Base-by-base conservation (phyloP, 2,797 vertebrate genomes). In the Hydrolagus colliei region DNA sequence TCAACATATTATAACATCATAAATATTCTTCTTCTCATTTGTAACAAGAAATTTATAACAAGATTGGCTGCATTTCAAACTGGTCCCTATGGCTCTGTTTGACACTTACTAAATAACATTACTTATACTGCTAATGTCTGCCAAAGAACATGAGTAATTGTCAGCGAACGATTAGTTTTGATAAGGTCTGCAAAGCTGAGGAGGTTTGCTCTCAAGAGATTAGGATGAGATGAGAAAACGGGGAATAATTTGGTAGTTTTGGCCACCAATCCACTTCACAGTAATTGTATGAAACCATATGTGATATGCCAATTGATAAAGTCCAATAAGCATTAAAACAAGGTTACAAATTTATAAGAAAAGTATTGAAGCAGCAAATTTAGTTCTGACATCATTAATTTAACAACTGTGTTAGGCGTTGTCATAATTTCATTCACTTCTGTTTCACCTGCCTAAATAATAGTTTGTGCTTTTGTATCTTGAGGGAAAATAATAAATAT, bases 91-190 rank as follows among this genome's bases (percentile, higher is more conserved):
- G 7, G 71, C 82, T 72, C 62, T 87, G 41, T 87, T 75, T 87
- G 86, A 86, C 3, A 80, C 63, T 86, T 86, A 82, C 75, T 88
- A 88, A 85, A 86, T 61, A 87, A 84, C 86, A 86, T 87, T 87
- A 80, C 67, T 89, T 87, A 87, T 75, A 68, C 77, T 85, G 72
- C 87, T 86, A 73, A 87, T 82, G 82, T 20, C 67, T 63, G 27
- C 59, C 61, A 84, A 52, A 84, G 65, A 84, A 71, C 65, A n/a
- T 52, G 79, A 82, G 32, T 84, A 84, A 84, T 84, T 71, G 32
- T 71, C 65, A n/a, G 79, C n/a, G 32, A 84, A 9, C 35, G 79
- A 84, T 84, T 71, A 52, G 35, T 84, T 84, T 84, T 68, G 32
- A 84, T 84, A 68, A 84, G 16, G 65, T 71, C 79, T 71, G 11